Percentiles rank a stretch among this genome's conserved stretches.
phyloP scores from a whole-genome alignment of 2,888 invertebrate species.

The Eupithecia exiguata region DNA sequence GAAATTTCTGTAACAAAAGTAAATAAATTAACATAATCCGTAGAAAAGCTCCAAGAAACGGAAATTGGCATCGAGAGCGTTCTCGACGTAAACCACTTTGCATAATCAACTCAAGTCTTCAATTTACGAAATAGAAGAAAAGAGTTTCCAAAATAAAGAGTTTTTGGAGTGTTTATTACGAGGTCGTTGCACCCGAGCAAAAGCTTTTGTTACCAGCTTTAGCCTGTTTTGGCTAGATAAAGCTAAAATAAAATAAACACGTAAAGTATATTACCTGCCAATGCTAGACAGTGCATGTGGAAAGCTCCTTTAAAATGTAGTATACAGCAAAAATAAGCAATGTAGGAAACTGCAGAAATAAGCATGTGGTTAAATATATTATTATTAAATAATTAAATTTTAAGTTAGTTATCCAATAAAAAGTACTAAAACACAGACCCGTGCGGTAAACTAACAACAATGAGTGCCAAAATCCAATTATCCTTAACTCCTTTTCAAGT shows the following conservation, averaged over 20 bases:
- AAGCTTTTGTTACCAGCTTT: conserved; percentile 19
- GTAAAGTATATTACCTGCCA: background rate
- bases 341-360: background rate
- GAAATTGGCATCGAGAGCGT: conserved; percentile 34
- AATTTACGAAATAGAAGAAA: conserved; percentile 45
- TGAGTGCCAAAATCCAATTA: background rate
- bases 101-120: conserved; percentile 41
- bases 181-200: conserved; percentile 33
- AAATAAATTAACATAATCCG: conserved; percentile 25
- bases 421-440: background rate
- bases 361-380: too few relatives aligned
- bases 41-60: conserved; percentile 19
- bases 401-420: too few relatives aligned
- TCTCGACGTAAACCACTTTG: conserved; percentile 38
- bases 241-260: background rate
- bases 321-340: too few relatives aligned
- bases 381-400: too few relatives aligned
- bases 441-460: background rate
- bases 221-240: conserved; percentile 14
- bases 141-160: conserved; percentile 21
- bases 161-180: conserved; percentile 32
- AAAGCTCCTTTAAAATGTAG: too few relatives aligned
- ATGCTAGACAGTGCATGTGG: too few relatives aligned
- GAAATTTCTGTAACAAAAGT: conserved; percentile 9
- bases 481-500: too few relatives aligned